Conservation (phyloP, 2,797 vertebrate species). For the Petrocephalus sullivani region DNA sequence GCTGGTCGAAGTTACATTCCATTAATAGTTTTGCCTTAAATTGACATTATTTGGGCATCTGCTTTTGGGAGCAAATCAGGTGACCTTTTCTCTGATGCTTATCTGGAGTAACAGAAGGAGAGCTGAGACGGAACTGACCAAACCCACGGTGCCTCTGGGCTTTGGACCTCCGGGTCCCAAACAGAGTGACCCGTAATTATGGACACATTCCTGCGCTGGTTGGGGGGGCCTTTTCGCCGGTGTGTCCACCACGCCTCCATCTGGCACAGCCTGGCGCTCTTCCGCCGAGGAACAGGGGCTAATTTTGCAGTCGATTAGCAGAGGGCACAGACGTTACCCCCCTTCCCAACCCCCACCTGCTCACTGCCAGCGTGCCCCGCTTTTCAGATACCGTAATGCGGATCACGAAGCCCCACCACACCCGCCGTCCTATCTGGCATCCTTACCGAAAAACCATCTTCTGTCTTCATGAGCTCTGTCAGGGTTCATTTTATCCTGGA, state of each 20-base stretch:
- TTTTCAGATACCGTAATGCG: constrained; percentile 51
- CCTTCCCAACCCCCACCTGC: constrained; percentile 42
- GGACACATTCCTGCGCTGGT: constrained; percentile 62
- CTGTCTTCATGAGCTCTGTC: constrained; percentile 45
- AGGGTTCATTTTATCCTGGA: not conserved
- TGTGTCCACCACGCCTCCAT: constrained; percentile 61
- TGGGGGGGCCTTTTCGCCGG: constrained; percentile 48
- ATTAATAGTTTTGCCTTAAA: constrained; percentile 13
- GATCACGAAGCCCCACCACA: constrained; percentile 52
- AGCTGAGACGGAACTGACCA: not conserved
- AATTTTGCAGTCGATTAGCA: constrained; percentile 88
- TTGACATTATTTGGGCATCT: not conserved
- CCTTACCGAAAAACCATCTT: constrained; percentile 60
- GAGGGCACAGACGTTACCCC: constrained; percentile 72
- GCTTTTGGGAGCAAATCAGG: not conserved
- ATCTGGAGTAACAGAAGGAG: not conserved
- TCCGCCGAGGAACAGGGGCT: constrained; percentile 69
- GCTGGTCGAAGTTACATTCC: not conserved
- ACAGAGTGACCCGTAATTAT: constrained; percentile 64
- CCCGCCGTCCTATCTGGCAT: constrained; percentile 57
- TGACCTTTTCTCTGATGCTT: not conserved
- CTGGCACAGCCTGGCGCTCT: constrained; percentile 64
- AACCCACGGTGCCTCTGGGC: not conserved
- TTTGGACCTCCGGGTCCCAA: constrained; percentile 43
- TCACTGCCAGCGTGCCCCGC: constrained; percentile 46